These are phyloP conservation scores for Heliconius charithonia DNA, from an alignment of 2,888 invertebrate species.

Conservation along the genomic window DNA sequence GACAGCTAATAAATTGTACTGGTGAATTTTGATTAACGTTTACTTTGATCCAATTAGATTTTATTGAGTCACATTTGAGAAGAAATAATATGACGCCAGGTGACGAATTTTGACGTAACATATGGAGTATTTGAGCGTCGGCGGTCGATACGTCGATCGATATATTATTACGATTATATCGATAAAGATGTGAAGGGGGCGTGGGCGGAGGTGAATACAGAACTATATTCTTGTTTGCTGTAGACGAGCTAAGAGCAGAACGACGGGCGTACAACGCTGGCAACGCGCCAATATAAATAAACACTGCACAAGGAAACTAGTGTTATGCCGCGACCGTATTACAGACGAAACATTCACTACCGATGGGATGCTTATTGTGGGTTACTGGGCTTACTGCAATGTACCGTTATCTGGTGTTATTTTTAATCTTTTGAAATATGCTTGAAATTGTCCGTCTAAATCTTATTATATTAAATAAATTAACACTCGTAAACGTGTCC, in stretches of 20 bases:
- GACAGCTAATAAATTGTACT: background rate
- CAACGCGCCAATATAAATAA: constrained; percentile 79
- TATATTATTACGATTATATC: constrained; percentile 63
- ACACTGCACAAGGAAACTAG: constrained; percentile 84
- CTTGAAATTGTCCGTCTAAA: background rate
- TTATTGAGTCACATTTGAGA: constrained; percentile 61
- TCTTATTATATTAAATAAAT: constrained; percentile 10
- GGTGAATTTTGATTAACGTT: constrained; percentile 47
- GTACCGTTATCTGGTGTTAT: constrained; percentile 42
- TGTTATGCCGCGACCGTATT: constrained; percentile 83
- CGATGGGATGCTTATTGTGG: constrained; percentile 81
- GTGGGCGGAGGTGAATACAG: constrained; percentile 69
- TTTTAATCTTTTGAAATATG: constrained; percentile 12
- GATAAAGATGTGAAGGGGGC: constrained; percentile 60
- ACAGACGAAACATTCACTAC: constrained; percentile 83
- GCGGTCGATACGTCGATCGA: constrained; percentile 71
- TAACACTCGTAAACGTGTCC: constrained; percentile 37
- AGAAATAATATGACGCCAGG: constrained; percentile 68
- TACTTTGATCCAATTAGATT: constrained; percentile 65
- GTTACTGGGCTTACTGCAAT: constrained; percentile 74
- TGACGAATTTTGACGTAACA: constrained; percentile 73
- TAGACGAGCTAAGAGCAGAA: constrained; percentile 67
- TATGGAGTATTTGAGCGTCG: constrained; percentile 54
- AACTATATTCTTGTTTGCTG: constrained; percentile 71
- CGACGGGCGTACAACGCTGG: constrained; percentile 79